These are phyloP conservation scores for Labeo catla DNA, from an alignment of 2,113 vertebrate species.

Conservation along the genomic window DNA sequence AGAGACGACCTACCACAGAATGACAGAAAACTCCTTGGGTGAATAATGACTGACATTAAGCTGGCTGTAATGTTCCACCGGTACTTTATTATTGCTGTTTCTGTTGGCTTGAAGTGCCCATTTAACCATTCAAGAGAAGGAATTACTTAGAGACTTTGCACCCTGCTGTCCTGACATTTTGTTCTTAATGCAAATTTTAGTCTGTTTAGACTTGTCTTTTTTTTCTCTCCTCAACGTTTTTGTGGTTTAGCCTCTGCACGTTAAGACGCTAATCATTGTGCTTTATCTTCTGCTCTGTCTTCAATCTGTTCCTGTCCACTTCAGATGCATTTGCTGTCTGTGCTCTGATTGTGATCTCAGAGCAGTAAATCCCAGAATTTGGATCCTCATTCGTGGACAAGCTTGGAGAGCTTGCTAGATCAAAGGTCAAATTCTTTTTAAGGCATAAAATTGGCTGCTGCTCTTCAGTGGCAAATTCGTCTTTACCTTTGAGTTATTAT, in stretches of 20 bases:
- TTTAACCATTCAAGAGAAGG: conserved; percentile 6
- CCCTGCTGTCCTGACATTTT: neutral
- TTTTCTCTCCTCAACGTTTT: neutral
- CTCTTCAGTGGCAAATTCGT: neutral
- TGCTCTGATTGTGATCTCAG: neutral
- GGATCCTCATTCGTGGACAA: neutral
- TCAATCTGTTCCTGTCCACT: neutral
- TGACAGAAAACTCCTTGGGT: neutral
- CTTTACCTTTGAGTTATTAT: conserved; percentile 3
- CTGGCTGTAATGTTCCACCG: conserved; percentile 11
- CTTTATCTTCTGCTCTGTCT: neutral
- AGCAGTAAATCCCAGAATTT: conserved; percentile 10
- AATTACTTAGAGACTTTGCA: conserved; percentile 15
- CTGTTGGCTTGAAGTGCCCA: neutral
- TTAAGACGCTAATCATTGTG: neutral
- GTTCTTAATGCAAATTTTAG: neutral
- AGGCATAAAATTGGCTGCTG: conserved; percentile 11
- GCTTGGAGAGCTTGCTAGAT: conserved; percentile 11
- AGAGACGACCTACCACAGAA: conserved; percentile 8
- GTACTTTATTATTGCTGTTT: conserved; percentile 17
- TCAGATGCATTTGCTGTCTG: neutral
- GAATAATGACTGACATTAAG: conserved; percentile 32
- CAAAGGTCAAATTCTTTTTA: conserved; percentile 41
- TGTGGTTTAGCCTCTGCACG: neutral
- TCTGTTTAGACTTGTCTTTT: conserved; percentile 31